phyloP scores from a whole-genome alignment of 2,113 vertebrate genomes.

The Carassius gibelio region DNA sequence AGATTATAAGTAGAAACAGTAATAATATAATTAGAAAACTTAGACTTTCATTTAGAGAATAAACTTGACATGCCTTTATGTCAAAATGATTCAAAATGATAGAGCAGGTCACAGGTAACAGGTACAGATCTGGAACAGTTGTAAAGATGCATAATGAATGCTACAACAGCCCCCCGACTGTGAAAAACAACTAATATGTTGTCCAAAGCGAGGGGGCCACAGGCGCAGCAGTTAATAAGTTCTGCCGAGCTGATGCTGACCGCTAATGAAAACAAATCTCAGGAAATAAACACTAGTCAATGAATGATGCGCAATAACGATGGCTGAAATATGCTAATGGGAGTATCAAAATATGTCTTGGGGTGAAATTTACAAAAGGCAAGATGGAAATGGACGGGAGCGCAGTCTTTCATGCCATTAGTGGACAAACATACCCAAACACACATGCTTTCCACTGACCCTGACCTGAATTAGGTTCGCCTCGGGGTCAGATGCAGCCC shows the following conservation, averaged over 20 bases:
- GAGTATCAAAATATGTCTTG: not conserved
- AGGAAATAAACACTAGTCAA: conserved; percentile 50
- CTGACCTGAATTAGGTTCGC: conserved; percentile 31
- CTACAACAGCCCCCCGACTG: not conserved
- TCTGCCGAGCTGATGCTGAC: conserved; percentile 21
- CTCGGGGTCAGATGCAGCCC: conserved; percentile 32
- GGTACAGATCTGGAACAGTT: too few species aligned
- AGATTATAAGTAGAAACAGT: not conserved
- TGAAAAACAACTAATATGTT: not conserved
- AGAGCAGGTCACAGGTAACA: not conserved
- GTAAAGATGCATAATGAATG: too few species aligned
- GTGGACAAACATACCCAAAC: conserved; percentile 1
- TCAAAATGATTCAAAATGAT: not conserved
- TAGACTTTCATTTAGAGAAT: not conserved
- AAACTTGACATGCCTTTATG: not conserved
- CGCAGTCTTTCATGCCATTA: conserved; percentile 27
- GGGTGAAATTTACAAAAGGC: conserved; percentile 10
- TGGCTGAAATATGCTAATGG: conserved; percentile 37
- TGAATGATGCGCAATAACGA: conserved; percentile 45
- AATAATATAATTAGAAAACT: too few species aligned
- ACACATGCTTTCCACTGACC: not conserved
- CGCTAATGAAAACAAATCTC: conserved; percentile 47
- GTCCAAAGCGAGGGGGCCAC: too few species aligned
- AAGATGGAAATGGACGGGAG: not conserved
- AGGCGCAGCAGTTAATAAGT: conserved; percentile 1